Percentiles rank a stretch among this genome's conserved stretches.
phyloP scores from a whole-genome alignment of 1,140 invertebrate genomes.

The Mactra quadrangularis region DNA sequence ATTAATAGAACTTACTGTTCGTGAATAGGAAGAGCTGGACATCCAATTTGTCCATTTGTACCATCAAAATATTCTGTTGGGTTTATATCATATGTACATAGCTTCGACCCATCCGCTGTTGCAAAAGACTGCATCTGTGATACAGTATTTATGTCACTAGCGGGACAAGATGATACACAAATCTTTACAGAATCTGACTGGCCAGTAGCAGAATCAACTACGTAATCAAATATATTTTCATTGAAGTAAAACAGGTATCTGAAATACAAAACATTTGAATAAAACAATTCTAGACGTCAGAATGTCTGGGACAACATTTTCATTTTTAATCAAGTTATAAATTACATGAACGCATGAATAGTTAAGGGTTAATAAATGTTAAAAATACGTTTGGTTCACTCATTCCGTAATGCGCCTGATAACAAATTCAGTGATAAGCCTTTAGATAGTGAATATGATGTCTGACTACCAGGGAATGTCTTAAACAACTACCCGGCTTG shows the following conservation, averaged over 20 bases:
- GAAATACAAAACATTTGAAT: conserved; percentile 7
- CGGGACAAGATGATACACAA: conserved; percentile 49
- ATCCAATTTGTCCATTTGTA: neutral
- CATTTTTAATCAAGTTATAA: no score
- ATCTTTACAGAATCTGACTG: conserved; percentile 28
- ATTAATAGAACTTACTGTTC: conserved; percentile 52
- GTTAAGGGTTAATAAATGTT: no score
- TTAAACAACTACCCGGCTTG: no score
- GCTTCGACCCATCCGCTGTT: neutral
- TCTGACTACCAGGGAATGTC: no score
- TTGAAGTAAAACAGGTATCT: conserved; percentile 54
- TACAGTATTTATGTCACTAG: conserved; percentile 19
- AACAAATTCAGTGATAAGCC: no score
- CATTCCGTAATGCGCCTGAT: no score
- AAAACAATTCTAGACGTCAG: no score
- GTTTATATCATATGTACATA: conserved; percentile 33
- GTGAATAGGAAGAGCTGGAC: conserved; percentile 41
- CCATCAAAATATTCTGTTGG: conserved; percentile 38
- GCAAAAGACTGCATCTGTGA: conserved; percentile 22
- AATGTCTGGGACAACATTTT: no score
- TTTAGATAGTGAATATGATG: no score
- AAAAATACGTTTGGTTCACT: no score
- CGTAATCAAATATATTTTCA: conserved; percentile 24
- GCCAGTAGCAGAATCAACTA: neutral
- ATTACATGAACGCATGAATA: no score